These are phyloP conservation scores for Aurelia sp. DNA, from an alignment of 30 jellyfish, hydroid and myxozoan genomes.

Conservation along the genomic window DNA sequence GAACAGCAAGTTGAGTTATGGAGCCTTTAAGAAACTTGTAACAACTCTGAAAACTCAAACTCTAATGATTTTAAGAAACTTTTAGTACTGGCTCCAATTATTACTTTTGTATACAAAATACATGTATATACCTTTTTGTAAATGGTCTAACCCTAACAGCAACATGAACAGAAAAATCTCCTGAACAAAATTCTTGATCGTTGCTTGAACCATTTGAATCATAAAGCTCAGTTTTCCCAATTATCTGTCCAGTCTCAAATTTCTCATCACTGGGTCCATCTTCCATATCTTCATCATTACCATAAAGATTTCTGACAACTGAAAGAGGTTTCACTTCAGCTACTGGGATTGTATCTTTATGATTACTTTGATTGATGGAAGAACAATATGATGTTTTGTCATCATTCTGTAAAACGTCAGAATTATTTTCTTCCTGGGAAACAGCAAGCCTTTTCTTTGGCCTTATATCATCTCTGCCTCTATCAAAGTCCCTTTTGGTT, in stretches of 20 bases:
- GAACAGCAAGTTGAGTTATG: too few species aligned
- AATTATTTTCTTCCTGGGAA: slow-evolving; percentile 6
- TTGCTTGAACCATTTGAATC: background rate
- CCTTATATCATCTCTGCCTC: slow-evolving; percentile 14
- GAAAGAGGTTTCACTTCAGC: slow-evolving; percentile 49
- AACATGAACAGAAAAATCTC: slow-evolving; percentile 74
- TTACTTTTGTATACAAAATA: too few species aligned
- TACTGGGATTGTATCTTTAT: background rate
- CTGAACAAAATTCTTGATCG: background rate
- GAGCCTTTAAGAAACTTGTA: too few species aligned
- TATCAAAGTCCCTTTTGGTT: slow-evolving; percentile 33
- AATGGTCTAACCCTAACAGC: slow-evolving; percentile 98
- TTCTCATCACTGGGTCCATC: slow-evolving; percentile 2
- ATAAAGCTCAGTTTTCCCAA: background rate
- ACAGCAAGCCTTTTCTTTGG: slow-evolving; percentile 53
- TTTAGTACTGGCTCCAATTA: too few species aligned
- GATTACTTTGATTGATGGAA: background rate
- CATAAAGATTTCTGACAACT: slow-evolving; percentile 9
- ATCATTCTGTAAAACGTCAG: background rate
- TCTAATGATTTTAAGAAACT: too few species aligned
- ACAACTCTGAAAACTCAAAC: too few species aligned
- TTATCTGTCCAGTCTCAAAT: background rate
- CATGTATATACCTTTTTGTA: slow-evolving; percentile 59
- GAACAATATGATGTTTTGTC: background rate
- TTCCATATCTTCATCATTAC: background rate